Percentiles rank a stretch among this genome's conserved stretches.
These are phyloP conservation scores for Rhyacichthys aspro DNA, from an alignment of 2,797 vertebrate species.

Conservation along the genomic window DNA sequence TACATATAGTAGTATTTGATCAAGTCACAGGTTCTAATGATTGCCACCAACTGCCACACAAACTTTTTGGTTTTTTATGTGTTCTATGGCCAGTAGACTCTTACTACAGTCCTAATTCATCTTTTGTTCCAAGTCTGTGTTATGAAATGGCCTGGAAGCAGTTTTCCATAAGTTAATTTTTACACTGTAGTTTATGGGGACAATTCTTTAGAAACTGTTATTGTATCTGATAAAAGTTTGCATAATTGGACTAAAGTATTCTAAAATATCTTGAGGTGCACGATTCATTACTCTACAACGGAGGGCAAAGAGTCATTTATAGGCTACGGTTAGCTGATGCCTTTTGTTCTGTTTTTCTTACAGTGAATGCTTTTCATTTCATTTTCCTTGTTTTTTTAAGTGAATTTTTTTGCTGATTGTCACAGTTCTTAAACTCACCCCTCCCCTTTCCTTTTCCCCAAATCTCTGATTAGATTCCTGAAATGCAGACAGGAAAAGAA, in stretches of 20 bases:
- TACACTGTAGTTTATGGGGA: too few species aligned
- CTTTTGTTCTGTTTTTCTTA: not conserved
- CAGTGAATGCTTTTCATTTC: conserved; percentile 11
- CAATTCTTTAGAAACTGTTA: not conserved
- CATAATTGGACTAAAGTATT: not conserved
- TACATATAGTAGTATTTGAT: too few species aligned
- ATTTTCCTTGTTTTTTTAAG: conserved; percentile 2
- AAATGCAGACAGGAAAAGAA: conserved; percentile 61
- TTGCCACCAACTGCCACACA: too few species aligned
- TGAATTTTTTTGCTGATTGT: conserved; percentile 23
- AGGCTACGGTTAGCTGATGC: not conserved
- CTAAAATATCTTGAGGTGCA: not conserved
- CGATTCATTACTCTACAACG: not conserved
- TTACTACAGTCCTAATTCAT: too few species aligned
- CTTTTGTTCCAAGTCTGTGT: too few species aligned
- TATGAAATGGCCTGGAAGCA: too few species aligned
- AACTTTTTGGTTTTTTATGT: too few species aligned
- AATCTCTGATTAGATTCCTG: conserved; percentile 58
- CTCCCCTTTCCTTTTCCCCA: conserved; percentile 34
- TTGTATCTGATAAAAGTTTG: not conserved
- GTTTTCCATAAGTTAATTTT: too few species aligned
- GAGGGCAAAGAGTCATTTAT: not conserved
- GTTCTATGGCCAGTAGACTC: too few species aligned
- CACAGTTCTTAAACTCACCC: conserved; percentile 16
- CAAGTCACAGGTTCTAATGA: too few species aligned